phyloP scores from a whole-genome alignment of 2,888 invertebrate genomes.

The Pyrgus malvae region DNA sequence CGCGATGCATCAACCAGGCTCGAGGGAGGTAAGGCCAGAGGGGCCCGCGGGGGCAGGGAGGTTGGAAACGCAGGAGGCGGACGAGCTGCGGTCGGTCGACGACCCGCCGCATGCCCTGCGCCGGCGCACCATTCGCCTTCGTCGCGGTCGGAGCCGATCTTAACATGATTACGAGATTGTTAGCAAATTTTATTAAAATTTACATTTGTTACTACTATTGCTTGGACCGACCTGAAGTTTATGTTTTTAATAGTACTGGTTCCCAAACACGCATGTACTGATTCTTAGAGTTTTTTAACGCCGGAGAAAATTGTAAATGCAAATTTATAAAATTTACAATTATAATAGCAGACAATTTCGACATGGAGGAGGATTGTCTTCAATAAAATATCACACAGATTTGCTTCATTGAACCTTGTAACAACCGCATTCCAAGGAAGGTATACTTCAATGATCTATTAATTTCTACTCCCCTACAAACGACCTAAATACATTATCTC shows the following conservation, averaged over 20 bases:
- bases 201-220: constrained; percentile 15
- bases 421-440: constrained; percentile 35
- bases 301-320: no score
- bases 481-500: constrained; percentile 65
- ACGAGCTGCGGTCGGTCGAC: constrained; percentile 77
- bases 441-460: constrained; percentile 46
- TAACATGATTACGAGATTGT: constrained; percentile 63
- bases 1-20: constrained; percentile 76
- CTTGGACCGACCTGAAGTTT: no score
- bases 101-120: constrained; percentile 77
- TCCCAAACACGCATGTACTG: no score
- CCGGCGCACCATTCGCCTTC: constrained; percentile 68
- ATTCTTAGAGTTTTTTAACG: no score
- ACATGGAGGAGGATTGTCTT: no score
- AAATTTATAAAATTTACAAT: no score
- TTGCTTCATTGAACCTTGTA: background rate
- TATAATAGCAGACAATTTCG: no score
- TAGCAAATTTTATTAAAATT: constrained; percentile 44
- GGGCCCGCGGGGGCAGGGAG: constrained; percentile 53
- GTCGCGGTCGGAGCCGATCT: constrained; percentile 55
- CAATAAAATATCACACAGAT: constrained; percentile 1
- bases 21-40: constrained; percentile 58
- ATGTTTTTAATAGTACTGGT: no score
- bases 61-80: constrained; percentile 76
- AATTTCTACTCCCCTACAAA: constrained; percentile 51